These are phyloP conservation scores for Arnoldichthys spilopterus DNA, from an alignment of 2,797 vertebrate species.

Conservation along the genomic window DNA sequence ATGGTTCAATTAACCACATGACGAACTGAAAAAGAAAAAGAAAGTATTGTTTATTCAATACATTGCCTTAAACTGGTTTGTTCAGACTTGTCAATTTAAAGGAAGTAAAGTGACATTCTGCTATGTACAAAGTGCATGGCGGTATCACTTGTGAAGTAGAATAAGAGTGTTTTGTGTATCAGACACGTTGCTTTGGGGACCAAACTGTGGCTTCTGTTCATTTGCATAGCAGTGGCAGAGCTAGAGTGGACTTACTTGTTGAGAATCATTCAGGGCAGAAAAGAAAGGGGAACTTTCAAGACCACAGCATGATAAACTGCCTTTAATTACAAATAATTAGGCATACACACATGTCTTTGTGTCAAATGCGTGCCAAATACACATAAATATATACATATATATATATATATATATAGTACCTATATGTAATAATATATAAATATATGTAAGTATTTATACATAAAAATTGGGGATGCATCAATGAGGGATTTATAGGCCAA, in stretches of 20 bases:
- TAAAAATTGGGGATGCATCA: too few species aligned
- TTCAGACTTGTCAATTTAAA: constrained; percentile 24
- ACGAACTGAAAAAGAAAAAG: constrained; percentile 2
- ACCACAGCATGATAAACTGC: constrained; percentile 39
- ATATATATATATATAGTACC: neutral
- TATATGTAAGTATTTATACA: too few species aligned
- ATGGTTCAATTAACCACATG: constrained; percentile 34
- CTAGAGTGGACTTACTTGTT: constrained; percentile 23
- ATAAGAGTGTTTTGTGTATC: constrained; percentile 10
- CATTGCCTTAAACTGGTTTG: constrained; percentile 22
- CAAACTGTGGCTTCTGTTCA: constrained; percentile 45
- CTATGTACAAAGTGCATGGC: neutral
- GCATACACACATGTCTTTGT: constrained; percentile 13
- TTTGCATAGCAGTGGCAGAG: constrained; percentile 49
- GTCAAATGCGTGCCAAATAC: too few species aligned
- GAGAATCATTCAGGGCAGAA: constrained; percentile 35
- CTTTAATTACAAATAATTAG: constrained; percentile 25
- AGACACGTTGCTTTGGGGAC: constrained; percentile 37
- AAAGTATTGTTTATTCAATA: constrained; percentile 43
- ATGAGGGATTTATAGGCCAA: too few species aligned
- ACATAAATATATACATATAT: too few species aligned
- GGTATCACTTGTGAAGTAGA: constrained; percentile 19
- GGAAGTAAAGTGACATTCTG: constrained; percentile 22
- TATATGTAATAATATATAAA: too few species aligned
- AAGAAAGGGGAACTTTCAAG: constrained; percentile 50